phyloP scores from a whole-genome alignment of 1,140 invertebrate species.

The Anastatus disparis region DNA sequence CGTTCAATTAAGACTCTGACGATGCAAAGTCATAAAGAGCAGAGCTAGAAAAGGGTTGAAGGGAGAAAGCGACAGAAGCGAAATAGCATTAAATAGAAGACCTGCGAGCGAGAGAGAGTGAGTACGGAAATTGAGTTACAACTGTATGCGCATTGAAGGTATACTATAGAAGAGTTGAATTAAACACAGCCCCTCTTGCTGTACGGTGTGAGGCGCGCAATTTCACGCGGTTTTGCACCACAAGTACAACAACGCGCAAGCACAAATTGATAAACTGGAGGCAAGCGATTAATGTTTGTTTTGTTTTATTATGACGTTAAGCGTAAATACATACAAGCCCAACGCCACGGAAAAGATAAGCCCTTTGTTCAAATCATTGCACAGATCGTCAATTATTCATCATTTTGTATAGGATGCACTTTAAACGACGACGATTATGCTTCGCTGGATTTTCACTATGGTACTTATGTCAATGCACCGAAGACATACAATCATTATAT shows the following conservation, averaged over 20 bases:
- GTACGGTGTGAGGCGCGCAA: background rate
- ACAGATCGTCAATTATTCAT: background rate
- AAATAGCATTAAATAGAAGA: background rate
- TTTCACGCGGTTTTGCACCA: background rate
- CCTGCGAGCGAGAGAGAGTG: no score
- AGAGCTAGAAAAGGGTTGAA: background rate
- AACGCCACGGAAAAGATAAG: background rate
- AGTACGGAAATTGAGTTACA: slow-evolving; percentile 11
- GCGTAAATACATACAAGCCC: background rate
- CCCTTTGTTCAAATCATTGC: slow-evolving; percentile 9
- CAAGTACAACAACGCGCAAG: background rate
- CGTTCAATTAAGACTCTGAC: slow-evolving; percentile 10
- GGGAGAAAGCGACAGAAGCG: background rate
- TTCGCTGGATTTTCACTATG: background rate
- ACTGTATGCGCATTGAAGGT: no score
- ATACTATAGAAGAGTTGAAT: background rate
- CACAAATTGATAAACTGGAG: slow-evolving; percentile 13
- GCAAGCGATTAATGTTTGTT: slow-evolving; percentile 13
- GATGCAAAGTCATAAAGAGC: no score
- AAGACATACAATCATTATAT: no score
- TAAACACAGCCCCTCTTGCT: no score
- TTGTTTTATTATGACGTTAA: slow-evolving; percentile 5
- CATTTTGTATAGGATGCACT: background rate
- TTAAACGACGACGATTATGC: background rate
- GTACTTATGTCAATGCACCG: no score